phyloP scores from a whole-genome alignment of 37 sponge, comb jelly and placozoan species.

The Sycon ciliatum region DNA sequence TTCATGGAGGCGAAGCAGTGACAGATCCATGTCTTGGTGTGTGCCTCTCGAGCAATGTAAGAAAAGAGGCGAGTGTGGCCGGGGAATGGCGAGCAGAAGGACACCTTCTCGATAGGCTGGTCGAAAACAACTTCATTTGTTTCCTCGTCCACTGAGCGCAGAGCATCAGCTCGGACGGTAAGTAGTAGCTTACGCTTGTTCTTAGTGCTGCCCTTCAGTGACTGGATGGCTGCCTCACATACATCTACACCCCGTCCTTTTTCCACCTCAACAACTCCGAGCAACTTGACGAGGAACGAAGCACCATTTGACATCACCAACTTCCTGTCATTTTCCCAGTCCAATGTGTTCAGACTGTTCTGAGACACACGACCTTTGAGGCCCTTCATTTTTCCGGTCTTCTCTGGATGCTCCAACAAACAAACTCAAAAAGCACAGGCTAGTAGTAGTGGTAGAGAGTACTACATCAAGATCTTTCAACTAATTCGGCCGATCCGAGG shows the following conservation, averaged over 20 bases:
- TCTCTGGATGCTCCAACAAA: too few species aligned
- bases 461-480: too few species aligned
- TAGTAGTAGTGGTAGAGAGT: too few species aligned
- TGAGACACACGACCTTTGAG: too few species aligned
- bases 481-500: too few species aligned
- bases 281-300: slow-evolving; percentile 17
- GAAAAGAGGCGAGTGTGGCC: slow-evolving; percentile 41
- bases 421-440: too few species aligned
- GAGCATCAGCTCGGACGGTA: slow-evolving; percentile 24
- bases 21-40: slow-evolving; percentile 42
- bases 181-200: slow-evolving; percentile 32
- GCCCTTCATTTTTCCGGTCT: too few species aligned
- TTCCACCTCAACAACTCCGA: slow-evolving; percentile 19
- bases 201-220: background rate
- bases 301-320: slow-evolving; percentile 2
- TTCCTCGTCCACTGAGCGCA: slow-evolving; percentile 29
- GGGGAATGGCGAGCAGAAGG: slow-evolving; percentile 49
- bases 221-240: slow-evolving; percentile 26
- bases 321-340: slow-evolving; percentile 15
- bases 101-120: slow-evolving; percentile 54
- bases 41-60: slow-evolving; percentile 47
- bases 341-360: too few species aligned
- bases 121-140: slow-evolving; percentile 33
- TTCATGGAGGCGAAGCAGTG: slow-evolving; percentile 33
- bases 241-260: slow-evolving; percentile 23